Conservation (phyloP, 2,888 invertebrate genomes). For the Napeogenes sylphis region DNA sequence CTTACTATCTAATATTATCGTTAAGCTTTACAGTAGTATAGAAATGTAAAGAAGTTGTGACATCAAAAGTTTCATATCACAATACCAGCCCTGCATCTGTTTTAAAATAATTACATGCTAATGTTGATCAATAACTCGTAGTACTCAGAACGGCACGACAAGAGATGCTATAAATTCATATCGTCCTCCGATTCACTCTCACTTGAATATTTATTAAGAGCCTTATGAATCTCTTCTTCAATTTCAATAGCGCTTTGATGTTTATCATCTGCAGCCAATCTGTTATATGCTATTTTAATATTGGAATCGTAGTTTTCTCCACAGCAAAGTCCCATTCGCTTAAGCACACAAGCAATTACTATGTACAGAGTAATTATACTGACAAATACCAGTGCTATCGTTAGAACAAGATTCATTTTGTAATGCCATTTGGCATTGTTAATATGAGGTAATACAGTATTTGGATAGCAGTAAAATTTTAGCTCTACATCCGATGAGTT, state of each 20-base stretch:
- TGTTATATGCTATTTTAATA: conserved; percentile 59
- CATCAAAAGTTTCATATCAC: conserved; percentile 52
- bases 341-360: conserved; percentile 47
- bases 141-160: conserved; percentile 49
- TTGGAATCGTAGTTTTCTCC: conserved; percentile 55
- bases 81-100: conserved; percentile 53
- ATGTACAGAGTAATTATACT: conserved; percentile 49
- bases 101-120: conserved; percentile 30
- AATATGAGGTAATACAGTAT: conserved; percentile 61
- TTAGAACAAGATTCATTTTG: conserved; percentile 61
- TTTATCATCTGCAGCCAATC: conserved; percentile 63
- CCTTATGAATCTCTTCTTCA: conserved; percentile 66
- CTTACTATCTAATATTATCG: conserved; percentile 7
- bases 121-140: conserved; percentile 49
- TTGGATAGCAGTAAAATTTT: conserved; percentile 73
- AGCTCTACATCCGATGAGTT: conserved; percentile 60
- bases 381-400: conserved; percentile 53
- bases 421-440: conserved; percentile 67
- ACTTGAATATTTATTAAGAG: conserved; percentile 54
- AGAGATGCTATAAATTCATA: conserved; percentile 59
- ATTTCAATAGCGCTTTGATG: conserved; percentile 61
- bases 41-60: conserved; percentile 46
- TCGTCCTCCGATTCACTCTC: conserved; percentile 69
- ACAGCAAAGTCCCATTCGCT: conserved; percentile 44
- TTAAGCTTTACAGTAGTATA: background rate